phyloP scores from a whole-genome alignment of 2,888 invertebrate genomes.

The Drosophila demipolita region DNA sequence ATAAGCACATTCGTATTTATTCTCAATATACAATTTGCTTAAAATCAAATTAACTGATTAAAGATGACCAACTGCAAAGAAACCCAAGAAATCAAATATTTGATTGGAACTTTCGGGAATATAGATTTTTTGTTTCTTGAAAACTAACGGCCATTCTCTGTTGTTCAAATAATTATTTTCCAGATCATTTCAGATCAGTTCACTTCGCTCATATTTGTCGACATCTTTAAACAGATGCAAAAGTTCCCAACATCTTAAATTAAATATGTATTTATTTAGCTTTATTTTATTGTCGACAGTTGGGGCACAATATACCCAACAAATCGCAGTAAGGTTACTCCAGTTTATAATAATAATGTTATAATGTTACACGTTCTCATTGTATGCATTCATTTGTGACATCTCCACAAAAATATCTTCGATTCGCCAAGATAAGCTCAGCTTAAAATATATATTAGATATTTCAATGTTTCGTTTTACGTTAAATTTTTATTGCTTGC shows the following conservation, averaged over 20 bases:
- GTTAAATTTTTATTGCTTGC: conserved; percentile 4
- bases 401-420: not conserved
- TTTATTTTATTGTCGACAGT: not conserved
- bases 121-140: not conserved
- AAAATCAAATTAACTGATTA: conserved; percentile 13
- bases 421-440: no score
- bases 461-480: not conserved
- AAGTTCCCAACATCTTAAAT: not conserved
- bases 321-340: no score
- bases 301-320: no score
- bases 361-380: not conserved
- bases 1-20: conserved; percentile 8
- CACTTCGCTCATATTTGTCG: not conserved
- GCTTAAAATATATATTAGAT: not conserved
- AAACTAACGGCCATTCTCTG: no score
- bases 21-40: not conserved
- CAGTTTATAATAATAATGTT: no score
- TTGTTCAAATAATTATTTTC: not conserved
- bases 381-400: not conserved
- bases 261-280: not conserved
- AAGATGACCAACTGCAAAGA: not conserved
- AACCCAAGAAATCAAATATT: not conserved
- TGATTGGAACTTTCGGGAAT: not conserved
- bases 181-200: not conserved
- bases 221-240: not conserved